These are phyloP conservation scores for Rhopalosiphum maidis DNA, from an alignment of 1,140 invertebrate genomes.

Conservation along the genomic window DNA sequence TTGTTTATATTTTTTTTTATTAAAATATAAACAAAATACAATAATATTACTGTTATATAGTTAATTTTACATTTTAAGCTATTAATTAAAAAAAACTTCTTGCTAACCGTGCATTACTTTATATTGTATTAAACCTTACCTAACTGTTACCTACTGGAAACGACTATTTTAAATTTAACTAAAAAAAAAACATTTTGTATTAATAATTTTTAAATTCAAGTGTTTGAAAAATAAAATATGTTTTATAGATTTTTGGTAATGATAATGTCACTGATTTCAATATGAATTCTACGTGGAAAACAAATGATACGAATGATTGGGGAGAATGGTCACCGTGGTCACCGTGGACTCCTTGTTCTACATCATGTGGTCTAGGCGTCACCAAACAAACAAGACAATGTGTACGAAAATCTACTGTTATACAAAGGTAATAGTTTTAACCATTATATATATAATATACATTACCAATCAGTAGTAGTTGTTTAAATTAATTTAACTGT, in stretches of 20 bases:
- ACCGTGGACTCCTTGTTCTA: slow-evolving; percentile 67
- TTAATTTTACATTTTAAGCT: neutral
- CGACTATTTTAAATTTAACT: neutral
- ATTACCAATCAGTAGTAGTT: neutral
- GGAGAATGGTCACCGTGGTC: slow-evolving; percentile 67
- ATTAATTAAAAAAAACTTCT: neutral
- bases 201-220: neutral
- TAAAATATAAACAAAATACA: neutral
- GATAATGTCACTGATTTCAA: neutral
- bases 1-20: neutral
- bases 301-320: neutral
- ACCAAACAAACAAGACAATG: slow-evolving; percentile 67
- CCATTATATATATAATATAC: neutral
- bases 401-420: slow-evolving; percentile 18
- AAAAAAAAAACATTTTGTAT: neutral
- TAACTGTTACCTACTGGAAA: neutral
- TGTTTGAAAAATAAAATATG: neutral
- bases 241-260: slow-evolving; percentile 35
- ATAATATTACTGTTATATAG: neutral
- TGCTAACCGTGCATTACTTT: neutral
- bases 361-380: slow-evolving; percentile 68
- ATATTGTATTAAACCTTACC: too few species aligned
- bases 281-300: neutral
- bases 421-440: slow-evolving; percentile 6
- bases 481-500: neutral